A percentile compares a stretch with the other conserved stretches of the same genome.
Conservation (phyloP, 2,113 vertebrate species). For the Oreochromis spilurus region DNA sequence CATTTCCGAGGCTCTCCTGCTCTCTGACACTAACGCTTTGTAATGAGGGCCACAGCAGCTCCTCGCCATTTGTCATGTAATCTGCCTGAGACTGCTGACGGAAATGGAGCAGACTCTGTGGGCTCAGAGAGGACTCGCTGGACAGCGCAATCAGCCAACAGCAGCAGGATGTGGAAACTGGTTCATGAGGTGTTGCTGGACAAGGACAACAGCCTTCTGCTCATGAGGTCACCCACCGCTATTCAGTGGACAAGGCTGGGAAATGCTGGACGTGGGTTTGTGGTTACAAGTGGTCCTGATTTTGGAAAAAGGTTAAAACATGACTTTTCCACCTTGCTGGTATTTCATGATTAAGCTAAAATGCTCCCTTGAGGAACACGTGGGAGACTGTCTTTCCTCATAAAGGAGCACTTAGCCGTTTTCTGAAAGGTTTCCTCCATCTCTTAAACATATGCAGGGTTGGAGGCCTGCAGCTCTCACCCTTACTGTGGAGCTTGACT, state of each 20-base stretch:
- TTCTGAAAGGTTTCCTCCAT: not conserved
- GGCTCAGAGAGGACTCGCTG: not conserved
- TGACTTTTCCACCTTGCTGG: conserved; percentile 35
- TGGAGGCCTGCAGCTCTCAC: not conserved
- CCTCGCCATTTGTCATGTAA: not conserved
- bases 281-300: conserved; percentile 20
- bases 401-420: not conserved
- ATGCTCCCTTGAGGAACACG: not conserved
- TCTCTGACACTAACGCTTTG: not conserved
- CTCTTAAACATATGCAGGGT: not conserved
- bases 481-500: not conserved
- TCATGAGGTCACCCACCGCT: conserved; percentile 47
- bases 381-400: not conserved
- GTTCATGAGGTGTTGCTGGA: conserved; percentile 71
- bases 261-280: not conserved
- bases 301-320: conserved; percentile 4
- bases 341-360: conserved; percentile 14
- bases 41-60: conserved; percentile 7
- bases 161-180: conserved; percentile 40
- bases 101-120: conserved; percentile 21
- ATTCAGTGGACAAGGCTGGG: not conserved
- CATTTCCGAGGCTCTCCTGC: not conserved
- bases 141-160: conserved; percentile 22
- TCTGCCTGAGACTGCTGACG: not conserved
- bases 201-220: conserved; percentile 37